Evolutionary conservation across 1,140 invertebrate genomes (phyloP).

Genomic region (Helicoverpa zea): DNA sequence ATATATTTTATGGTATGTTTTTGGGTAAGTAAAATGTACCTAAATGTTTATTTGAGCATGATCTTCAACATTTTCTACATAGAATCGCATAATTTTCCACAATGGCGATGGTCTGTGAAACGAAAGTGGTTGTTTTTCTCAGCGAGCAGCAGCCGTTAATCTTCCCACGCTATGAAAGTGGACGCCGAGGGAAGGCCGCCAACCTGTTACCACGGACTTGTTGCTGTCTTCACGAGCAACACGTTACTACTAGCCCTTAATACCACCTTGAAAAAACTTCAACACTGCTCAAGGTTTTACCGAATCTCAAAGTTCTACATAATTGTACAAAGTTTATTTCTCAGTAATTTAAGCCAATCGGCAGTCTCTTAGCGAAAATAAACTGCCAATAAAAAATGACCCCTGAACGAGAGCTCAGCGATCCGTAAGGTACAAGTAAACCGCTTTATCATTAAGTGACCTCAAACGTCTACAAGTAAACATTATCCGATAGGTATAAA

Average conservation of each 20-base stretch:
- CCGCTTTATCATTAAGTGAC: slow-evolving; percentile 32
- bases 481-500: slow-evolving; percentile 4
- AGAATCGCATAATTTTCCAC: slow-evolving; percentile 1
- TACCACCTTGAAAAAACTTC: background rate
- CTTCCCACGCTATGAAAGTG: slow-evolving; percentile 28
- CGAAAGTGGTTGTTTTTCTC: slow-evolving; percentile 31
- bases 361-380: background rate
- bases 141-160: background rate
- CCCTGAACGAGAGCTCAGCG: background rate
- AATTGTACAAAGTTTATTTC: too few relatives aligned
- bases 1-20: too few relatives aligned
- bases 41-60: too few relatives aligned
- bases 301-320: background rate
- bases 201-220: slow-evolving; percentile 29
- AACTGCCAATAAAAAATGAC: background rate
- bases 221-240: slow-evolving; percentile 6
- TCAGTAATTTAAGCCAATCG: too few relatives aligned
- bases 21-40: too few relatives aligned
- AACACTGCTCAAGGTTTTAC: background rate
- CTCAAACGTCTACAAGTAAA: slow-evolving; percentile 36
- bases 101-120: slow-evolving; percentile 3
- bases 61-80: background rate
- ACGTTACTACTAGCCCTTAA: background rate
- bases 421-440: slow-evolving; percentile 5
- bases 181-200: slow-evolving; percentile 9